These are phyloP conservation scores for Neoseiulus cucumeris DNA, from an alignment of 1,140 invertebrate genomes.

Conservation along the genomic window DNA sequence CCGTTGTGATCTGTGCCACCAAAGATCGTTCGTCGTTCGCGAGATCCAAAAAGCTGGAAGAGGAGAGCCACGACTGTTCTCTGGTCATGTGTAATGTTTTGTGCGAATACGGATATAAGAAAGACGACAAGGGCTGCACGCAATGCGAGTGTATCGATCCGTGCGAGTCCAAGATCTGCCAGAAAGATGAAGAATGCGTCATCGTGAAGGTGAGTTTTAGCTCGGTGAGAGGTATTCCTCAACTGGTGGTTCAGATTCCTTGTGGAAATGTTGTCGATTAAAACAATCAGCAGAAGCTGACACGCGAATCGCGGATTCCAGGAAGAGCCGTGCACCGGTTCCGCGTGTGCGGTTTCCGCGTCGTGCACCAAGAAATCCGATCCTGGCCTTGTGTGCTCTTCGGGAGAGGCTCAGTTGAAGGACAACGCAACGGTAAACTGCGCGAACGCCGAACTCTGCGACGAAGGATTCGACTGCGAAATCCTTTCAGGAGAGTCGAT, in stretches of 20 bases:
- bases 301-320: slow-evolving; percentile 4
- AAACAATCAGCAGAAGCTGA: too few species aligned
- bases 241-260: too few species aligned
- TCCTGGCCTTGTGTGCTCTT: neutral
- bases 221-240: neutral
- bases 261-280: too few species aligned
- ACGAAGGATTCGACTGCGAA: neutral
- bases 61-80: slow-evolving; percentile 11
- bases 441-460: neutral
- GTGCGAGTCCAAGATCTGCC: slow-evolving; percentile 49
- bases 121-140: slow-evolving; percentile 50
- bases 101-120: slow-evolving; percentile 61
- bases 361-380: neutral
- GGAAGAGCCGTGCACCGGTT: slow-evolving; percentile 16
- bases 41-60: slow-evolving; percentile 27
- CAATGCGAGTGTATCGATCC: slow-evolving; percentile 66
- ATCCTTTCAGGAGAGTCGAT: neutral
- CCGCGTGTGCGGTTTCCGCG: neutral
- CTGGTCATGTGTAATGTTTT: slow-evolving; percentile 43
- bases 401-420: neutral
- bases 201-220: slow-evolving; percentile 47
- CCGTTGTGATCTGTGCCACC: slow-evolving; percentile 39
- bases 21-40: slow-evolving; percentile 12
- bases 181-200: slow-evolving; percentile 46
- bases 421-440: neutral